phyloP scores from a whole-genome alignment of 2,888 invertebrate genomes.

The Lathronympha strigana region DNA sequence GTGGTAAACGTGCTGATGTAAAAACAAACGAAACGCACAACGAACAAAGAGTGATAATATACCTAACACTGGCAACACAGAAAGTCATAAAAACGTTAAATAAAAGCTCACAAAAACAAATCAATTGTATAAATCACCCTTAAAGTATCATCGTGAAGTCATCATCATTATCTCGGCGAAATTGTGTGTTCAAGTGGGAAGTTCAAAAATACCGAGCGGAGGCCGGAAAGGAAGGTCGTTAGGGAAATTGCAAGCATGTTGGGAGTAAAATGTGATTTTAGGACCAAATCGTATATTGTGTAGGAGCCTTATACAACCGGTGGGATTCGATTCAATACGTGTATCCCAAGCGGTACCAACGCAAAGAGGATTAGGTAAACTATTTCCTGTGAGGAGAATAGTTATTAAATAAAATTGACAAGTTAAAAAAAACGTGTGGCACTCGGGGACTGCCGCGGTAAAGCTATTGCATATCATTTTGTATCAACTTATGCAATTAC shows the following conservation, averaged over 20 bases:
- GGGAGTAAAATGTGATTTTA: slow-evolving; percentile 15
- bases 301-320: background rate
- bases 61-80: background rate
- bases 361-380: too few species aligned
- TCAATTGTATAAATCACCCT: background rate
- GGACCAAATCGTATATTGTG: background rate
- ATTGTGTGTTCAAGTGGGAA: slow-evolving; percentile 17
- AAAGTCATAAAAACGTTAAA: background rate
- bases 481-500: too few species aligned
- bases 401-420: too few species aligned
- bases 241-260: slow-evolving; percentile 34
- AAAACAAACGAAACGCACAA: too few species aligned
- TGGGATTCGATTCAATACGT: too few species aligned
- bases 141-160: background rate
- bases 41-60: too few species aligned
- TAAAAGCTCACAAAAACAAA: background rate
- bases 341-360: too few species aligned
- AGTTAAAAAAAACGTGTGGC: too few species aligned
- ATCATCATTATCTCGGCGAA: slow-evolving; percentile 15
- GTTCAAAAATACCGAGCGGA: slow-evolving; percentile 14
- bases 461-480: too few species aligned
- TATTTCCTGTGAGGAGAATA: too few species aligned
- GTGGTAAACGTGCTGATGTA: too few species aligned
- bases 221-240: slow-evolving; percentile 24
- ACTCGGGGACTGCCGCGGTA: too few species aligned